Evolutionary conservation across 2,888 invertebrate species (phyloP), one percentile per base, ranked within the genome.

Genomic region (Sicus ferrugineus): DNA sequence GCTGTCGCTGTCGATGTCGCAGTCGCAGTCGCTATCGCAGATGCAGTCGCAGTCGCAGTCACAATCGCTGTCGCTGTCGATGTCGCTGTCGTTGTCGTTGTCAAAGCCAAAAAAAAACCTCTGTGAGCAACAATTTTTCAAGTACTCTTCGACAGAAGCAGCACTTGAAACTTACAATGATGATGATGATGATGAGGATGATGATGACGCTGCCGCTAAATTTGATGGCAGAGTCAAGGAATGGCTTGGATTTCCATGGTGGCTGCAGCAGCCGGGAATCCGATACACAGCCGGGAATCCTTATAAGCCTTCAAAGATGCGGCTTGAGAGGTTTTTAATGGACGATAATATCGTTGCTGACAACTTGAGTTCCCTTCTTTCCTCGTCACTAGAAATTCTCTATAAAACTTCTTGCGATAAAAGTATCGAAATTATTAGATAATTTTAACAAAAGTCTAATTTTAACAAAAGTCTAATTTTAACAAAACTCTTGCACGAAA

Each of bases 81-180:
- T 64, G 52, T 19, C 46, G 21, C 42, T n/a, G n/a, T 46, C 31
- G 46, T 42, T 59, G 21, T 16, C 19, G 48, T 38, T 54, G 56
- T 23, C 19, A 31, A 56, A 67, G 56, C 67, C 23, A 21, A 21
- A 38, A 56, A 38, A 67, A 72, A 71, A 71, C 4, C 23, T 26
- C 26, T n/a, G 70, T 71, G 73, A 61, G 65, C 62, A 66, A 69
- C 61, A 70, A 64, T 67, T 56, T 70, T 61, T 66, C 58, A 63
- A 68, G 63, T 70, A 70, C 30, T 21, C 34, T 38, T 42, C 42
- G 28, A 19, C 16, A 38, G 30, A 63, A 66, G 26, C 38, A 61
- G 38, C 61, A 26, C 42, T 61, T 61, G 42, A 56, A 56, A 56
- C 28, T 56, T 56, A 54, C 26, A 38, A 34, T 38, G 38, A 61